phyloP scores from a whole-genome alignment of 1,140 invertebrate genomes.

The Drosophila suzukii region DNA sequence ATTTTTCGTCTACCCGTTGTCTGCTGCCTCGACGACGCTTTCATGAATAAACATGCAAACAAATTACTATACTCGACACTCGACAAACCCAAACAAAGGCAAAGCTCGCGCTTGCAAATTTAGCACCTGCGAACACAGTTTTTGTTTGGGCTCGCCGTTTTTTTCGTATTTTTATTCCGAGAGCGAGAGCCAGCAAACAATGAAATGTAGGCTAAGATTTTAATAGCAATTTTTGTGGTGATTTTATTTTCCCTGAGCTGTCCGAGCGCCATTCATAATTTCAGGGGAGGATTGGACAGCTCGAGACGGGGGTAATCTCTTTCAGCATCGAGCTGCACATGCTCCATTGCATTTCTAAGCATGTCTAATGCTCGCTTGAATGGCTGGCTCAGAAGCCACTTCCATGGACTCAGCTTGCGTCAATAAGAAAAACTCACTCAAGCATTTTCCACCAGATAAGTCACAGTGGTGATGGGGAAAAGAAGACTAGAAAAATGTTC shows the following conservation, averaged over 20 bases:
- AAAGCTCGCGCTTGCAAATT: slow-evolving; percentile 38
- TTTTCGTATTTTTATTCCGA: slow-evolving; percentile 3
- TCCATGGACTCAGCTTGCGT: slow-evolving; percentile 3
- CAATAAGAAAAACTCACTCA: slow-evolving; percentile 35
- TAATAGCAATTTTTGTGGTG: slow-evolving; percentile 50
- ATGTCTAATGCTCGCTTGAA: slow-evolving; percentile 59
- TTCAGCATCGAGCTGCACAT: slow-evolving; percentile 38
- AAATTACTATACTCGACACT: slow-evolving; percentile 69
- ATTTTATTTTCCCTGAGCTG: background rate
- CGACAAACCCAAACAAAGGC: slow-evolving; percentile 41
- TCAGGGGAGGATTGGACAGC: background rate
- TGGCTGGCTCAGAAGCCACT: slow-evolving; percentile 51
- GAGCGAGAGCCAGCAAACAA: slow-evolving; percentile 29
- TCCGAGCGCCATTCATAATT: slow-evolving; percentile 6
- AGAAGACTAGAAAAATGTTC: background rate
- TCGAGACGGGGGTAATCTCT: slow-evolving; percentile 31
- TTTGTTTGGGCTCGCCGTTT: slow-evolving; percentile 16
- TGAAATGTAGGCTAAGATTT: slow-evolving; percentile 71
- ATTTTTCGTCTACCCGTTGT: slow-evolving; percentile 69
- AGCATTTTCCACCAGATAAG: slow-evolving; percentile 16
- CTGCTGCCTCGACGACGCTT: slow-evolving; percentile 46
- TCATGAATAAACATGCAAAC: slow-evolving; percentile 70
- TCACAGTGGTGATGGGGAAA: slow-evolving; percentile 13
- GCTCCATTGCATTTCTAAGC: slow-evolving; percentile 65
- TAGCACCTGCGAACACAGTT: slow-evolving; percentile 43